These are phyloP conservation scores for Parazoanthus darwini DNA, from an alignment of 92 coral and sea anemone genomes.

Conservation along the genomic window DNA sequence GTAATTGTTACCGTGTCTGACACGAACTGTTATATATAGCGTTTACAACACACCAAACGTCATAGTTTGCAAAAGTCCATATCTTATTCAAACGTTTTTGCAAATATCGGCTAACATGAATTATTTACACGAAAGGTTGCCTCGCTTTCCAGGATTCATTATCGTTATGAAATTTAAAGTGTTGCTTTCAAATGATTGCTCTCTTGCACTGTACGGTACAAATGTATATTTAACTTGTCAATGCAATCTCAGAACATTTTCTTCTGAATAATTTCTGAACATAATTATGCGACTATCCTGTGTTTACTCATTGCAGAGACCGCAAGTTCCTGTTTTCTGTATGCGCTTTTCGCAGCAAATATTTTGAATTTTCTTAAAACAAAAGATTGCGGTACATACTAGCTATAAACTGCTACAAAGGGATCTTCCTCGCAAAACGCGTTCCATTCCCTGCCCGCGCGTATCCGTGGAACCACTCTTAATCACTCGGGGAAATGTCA, in stretches of 20 bases:
- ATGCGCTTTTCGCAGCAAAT: constrained; percentile 25
- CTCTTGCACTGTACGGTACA: not conserved
- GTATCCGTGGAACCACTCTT: not conserved
- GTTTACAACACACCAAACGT: not conserved
- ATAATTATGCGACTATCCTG: not conserved
- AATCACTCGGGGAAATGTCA: not conserved
- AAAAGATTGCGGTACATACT: constrained; percentile 26
- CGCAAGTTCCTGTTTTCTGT: constrained; percentile 38
- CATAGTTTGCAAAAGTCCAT: not conserved
- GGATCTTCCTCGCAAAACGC: not conserved
- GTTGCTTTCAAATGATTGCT: not conserved
- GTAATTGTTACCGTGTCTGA: not conserved
- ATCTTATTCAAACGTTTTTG: not conserved
- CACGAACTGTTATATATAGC: not conserved
- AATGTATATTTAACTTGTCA: not conserved
- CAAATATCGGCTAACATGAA: not conserved
- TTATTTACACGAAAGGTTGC: not conserved
- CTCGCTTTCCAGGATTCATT: not conserved
- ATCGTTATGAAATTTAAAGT: not conserved
- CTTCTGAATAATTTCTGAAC: not conserved
- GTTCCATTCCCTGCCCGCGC: not conserved
- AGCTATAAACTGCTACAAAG: constrained; percentile 16
- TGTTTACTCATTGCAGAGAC: constrained; percentile 22
- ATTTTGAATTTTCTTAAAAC: constrained; percentile 42
- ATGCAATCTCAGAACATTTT: constrained; percentile 5